Evolutionary conservation across 2,113 vertebrate species (phyloP).

Genomic region (Steatornis caripensis): DNA sequence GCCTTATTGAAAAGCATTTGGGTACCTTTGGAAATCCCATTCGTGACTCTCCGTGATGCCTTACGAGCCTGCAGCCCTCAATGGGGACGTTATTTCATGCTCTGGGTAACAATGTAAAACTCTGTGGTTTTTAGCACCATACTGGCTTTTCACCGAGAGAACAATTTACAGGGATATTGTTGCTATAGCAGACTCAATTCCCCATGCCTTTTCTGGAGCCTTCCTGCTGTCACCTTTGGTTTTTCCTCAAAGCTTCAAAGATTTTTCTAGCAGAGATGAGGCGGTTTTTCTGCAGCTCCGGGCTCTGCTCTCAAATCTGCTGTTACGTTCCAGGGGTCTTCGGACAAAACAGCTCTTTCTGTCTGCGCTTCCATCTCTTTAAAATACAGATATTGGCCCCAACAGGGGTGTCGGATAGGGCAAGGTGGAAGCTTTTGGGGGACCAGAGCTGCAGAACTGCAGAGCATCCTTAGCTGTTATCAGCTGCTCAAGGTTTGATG

Average conservation of each 20-base stretch:
- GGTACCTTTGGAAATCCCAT: background rate
- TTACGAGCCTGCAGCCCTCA: background rate
- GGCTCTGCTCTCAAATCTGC: rapidly evolving
- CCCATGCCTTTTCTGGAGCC: background rate
- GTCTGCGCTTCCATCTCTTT: background rate
- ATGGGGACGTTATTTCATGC: background rate
- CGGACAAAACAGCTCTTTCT: background rate
- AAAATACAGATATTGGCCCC: background rate
- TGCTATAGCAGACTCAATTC: background rate
- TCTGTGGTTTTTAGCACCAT: background rate
- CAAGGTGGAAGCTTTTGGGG: background rate
- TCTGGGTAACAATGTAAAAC: background rate
- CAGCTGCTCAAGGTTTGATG: background rate
- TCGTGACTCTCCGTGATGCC: background rate
- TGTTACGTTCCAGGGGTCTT: rapidly evolving
- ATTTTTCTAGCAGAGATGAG: background rate
- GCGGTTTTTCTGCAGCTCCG: rapidly evolving
- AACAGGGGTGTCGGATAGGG: background rate
- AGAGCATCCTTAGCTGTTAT: background rate
- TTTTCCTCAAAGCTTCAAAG: background rate
- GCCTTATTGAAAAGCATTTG: background rate
- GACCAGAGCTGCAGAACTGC: background rate
- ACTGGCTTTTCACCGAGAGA: background rate
- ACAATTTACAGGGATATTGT: background rate
- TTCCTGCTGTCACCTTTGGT: background rate